Percentiles rank a stretch among this genome's conserved stretches.
These are phyloP conservation scores for Megaleporinus macrocephalus DNA, from an alignment of 2,113 vertebrate species.

Conservation along the genomic window DNA sequence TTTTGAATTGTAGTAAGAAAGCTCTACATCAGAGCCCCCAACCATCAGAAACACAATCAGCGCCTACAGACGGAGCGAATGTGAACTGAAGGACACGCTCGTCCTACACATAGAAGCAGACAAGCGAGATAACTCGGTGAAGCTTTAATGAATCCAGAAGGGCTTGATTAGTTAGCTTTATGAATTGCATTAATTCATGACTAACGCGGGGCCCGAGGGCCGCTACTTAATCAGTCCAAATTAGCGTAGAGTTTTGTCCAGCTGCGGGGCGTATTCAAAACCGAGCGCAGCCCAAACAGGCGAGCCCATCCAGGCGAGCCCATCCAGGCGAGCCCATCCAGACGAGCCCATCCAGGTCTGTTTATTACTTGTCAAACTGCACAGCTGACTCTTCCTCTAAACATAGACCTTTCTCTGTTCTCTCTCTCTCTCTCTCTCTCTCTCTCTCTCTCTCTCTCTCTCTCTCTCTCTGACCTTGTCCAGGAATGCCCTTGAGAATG, in stretches of 20 bases:
- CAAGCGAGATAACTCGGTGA: constrained; percentile 15
- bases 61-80: neutral
- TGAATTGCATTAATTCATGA: constrained; percentile 18
- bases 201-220: neutral
- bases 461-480: neutral
- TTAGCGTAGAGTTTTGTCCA: neutral
- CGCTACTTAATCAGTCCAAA: constrained; percentile 1
- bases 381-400: neutral
- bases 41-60: neutral
- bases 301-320: neutral
- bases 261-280: constrained; percentile 1
- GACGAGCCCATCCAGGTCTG: neutral
- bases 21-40: neutral
- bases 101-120: neutral
- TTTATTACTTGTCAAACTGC: neutral
- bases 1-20: too few species aligned
- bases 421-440: neutral
- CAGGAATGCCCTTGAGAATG: constrained; percentile 76
- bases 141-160: neutral
- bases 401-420: neutral
- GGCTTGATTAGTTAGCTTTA: constrained; percentile 4
- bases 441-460: neutral
- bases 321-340: neutral
- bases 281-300: neutral
- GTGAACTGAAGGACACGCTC: constrained; percentile 2